These are phyloP conservation scores for Fragum fragum DNA, from an alignment of 2,888 invertebrate genomes.

Conservation along the genomic window DNA sequence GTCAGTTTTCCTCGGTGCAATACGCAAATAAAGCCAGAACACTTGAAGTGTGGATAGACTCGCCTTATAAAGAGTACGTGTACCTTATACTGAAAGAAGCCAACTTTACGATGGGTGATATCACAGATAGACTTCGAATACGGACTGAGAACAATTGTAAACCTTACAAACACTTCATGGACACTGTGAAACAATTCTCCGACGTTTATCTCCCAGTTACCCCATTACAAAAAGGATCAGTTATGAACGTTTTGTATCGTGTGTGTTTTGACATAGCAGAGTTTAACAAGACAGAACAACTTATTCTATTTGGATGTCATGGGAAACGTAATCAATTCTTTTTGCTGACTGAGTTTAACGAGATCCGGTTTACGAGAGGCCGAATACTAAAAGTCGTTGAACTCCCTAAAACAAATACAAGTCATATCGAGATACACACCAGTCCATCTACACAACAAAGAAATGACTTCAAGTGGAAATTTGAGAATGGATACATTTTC, in stretches of 20 bases:
- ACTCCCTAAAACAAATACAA: background rate
- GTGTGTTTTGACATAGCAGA: constrained; percentile 45
- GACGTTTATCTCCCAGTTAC: constrained; percentile 37
- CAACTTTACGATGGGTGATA: constrained; percentile 22
- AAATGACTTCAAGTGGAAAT: background rate
- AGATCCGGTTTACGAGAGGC: constrained; percentile 40
- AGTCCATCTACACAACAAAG: background rate
- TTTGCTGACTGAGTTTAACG: constrained; percentile 31
- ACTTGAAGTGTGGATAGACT: constrained; percentile 54
- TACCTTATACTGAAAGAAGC: constrained; percentile 31
- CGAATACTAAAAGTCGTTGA: background rate
- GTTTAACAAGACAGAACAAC: constrained; percentile 14
- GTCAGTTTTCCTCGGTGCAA: constrained; percentile 26
- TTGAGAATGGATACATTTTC: background rate
- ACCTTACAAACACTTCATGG: constrained; percentile 47
- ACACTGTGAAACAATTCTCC: constrained; percentile 41
- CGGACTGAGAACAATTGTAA: constrained; percentile 46
- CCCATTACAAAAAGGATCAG: constrained; percentile 14
- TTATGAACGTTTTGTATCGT: constrained; percentile 28
- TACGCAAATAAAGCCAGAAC: constrained; percentile 43
- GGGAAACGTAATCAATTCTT: constrained; percentile 45
- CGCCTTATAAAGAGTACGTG: constrained; percentile 30
- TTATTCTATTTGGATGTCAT: constrained; percentile 51
- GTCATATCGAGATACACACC: background rate
- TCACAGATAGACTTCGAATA: constrained; percentile 34